Evolutionary conservation across 2,113 vertebrate genomes (phyloP).

Genomic region (Lipophrys pholis): DNA sequence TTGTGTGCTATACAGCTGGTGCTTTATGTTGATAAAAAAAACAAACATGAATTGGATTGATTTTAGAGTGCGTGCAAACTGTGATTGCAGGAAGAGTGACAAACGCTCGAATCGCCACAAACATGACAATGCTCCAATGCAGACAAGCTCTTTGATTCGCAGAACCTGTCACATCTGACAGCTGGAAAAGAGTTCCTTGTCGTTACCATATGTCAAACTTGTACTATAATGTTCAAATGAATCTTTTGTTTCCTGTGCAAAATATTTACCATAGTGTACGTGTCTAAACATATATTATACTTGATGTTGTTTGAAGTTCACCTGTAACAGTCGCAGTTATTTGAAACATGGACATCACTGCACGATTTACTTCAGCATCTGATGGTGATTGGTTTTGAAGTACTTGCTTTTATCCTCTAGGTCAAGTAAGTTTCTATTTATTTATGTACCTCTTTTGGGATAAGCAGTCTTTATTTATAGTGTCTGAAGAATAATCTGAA

Average conservation of each 20-base stretch:
- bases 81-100: not conserved
- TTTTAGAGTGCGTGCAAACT: not conserved
- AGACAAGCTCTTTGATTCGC: slow-evolving; percentile 6
- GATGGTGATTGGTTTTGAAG: too few species aligned
- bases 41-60: not conserved
- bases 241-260: not conserved
- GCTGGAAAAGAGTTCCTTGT: slow-evolving; percentile 1
- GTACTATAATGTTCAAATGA: not conserved
- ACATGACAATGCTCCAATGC: slow-evolving; percentile 1
- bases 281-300: not conserved
- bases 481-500: too few species aligned
- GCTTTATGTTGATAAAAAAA: not conserved
- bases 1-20: not conserved
- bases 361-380: too few species aligned
- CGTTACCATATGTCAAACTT: not conserved
- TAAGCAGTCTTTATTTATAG: too few species aligned
- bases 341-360: not conserved
- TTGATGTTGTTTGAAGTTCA: not conserved
- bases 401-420: too few species aligned
- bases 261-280: too few species aligned
- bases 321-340: not conserved
- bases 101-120: not conserved
- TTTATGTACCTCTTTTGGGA: too few species aligned
- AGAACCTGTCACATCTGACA: slow-evolving; percentile 12
- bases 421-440: too few species aligned